Conservation (phyloP, 2,113 vertebrate genomes). For the Pelvicachromis taeniatus region DNA sequence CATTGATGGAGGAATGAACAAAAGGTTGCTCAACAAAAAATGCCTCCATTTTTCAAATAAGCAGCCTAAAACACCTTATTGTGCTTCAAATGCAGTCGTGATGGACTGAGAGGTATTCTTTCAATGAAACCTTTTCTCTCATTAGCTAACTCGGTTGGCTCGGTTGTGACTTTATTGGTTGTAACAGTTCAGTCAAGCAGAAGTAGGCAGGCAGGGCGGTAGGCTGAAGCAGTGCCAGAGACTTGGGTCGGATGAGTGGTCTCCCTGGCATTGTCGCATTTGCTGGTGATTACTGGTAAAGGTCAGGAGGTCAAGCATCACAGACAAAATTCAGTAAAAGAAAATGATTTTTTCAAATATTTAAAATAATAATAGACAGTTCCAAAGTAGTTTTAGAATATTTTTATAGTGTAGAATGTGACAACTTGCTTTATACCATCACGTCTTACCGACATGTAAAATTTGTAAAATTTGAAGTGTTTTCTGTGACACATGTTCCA, state of each 20-base stretch:
- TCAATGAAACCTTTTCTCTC: slow-evolving; percentile 7
- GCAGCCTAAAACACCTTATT: background rate
- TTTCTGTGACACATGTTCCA: background rate
- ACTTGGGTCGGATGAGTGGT: background rate
- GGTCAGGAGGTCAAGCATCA: slow-evolving; percentile 5
- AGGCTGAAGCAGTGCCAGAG: slow-evolving; percentile 5
- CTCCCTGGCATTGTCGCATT: background rate
- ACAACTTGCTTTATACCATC: background rate
- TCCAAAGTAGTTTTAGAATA: background rate
- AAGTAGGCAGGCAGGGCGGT: background rate
- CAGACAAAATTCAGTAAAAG: background rate
- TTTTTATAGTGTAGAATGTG: background rate
- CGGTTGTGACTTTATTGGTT: slow-evolving; percentile 10
- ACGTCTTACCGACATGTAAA: background rate
- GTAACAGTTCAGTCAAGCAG: slow-evolving; percentile 23
- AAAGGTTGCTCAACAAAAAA: background rate
- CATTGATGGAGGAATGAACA: background rate
- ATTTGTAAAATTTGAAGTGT: background rate
- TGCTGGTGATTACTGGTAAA: background rate
- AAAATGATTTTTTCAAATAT: background rate
- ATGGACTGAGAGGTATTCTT: background rate
- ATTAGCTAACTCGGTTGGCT: background rate
- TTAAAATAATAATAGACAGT: background rate
- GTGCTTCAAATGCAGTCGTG: background rate
- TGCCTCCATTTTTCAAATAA: background rate